Evolutionary conservation across 2,113 vertebrate species (phyloP).

Genomic region (human): GRCh38 chr2:170636501-170637000

Average conservation of each 20-base stretch:
- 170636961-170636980: background rate
- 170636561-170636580: conserved; percentile 71
- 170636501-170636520: conserved; percentile 76
- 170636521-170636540: conserved; percentile 75
- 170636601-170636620: conserved; percentile 46
- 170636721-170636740: conserved; percentile 75
- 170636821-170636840: conserved; percentile 70
- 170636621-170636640: conserved; percentile 64
- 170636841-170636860: conserved; percentile 70
- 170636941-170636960: background rate
- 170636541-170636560: conserved; percentile 76
- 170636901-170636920: background rate
- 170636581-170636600: conserved; percentile 51
- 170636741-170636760: conserved; percentile 79
- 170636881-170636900: conserved; percentile 70
- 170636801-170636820: conserved; percentile 73
- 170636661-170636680: conserved; percentile 47
- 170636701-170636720: conserved; percentile 78
- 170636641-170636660: conserved; percentile 42
- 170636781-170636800: conserved; percentile 73
- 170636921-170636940: background rate
- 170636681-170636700: conserved; percentile 46
- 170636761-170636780: conserved; percentile 62
- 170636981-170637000: background rate
- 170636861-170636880: conserved; percentile 59